Evolutionary conservation across 2,888 invertebrate genomes (phyloP), one percentile per base, ranked within the genome.

Genomic region (Campoplex nolae): DNA sequence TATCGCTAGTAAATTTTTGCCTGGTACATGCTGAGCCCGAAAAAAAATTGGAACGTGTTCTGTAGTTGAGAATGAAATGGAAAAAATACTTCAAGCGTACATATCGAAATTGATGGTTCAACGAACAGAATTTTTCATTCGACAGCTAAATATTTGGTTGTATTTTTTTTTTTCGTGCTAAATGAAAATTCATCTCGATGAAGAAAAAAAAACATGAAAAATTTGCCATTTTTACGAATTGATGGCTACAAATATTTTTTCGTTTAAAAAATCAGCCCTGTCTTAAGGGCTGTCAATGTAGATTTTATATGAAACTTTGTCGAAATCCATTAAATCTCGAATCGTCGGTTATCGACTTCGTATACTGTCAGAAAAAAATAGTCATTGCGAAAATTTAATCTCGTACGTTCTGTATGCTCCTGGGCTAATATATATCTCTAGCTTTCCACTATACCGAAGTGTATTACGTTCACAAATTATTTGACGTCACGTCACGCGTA

Each of bases 401-500:
- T 28, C 28, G 13, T 28, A 13, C 13, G 28, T 16, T 58, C 58
- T 58, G 23, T 23, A 11, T 32, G 13, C 28, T 28, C 4, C 28
- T 32, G 42, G 9, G 8, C 38, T 38, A 6, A 6, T 6, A 11
- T 3, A 23, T 58, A 58, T 58, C 9, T 28, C 23, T 58, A 58
- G 28, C 9, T 23, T 4, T 58, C 58, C 28, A 38, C 3, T 28
- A 58, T 23, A 23, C 23, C 32, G 62, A 3, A 11, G 23, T 28
- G 58, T 9, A 62, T 32, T 16, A 62, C 13, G 1, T 32, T 16
- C 16, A 16, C 16, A 32, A 62, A 85, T 85, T 83, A 85, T 85
- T 75, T 83, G 58, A 83, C 79, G 74, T 74, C 23, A 68, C 58
- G 38, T 45, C 70, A 83, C 75, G 48, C 54, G 38, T 75, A 38